These are phyloP conservation scores for Macroramphosus scolopax DNA, from an alignment of 2,797 vertebrate species.

Conservation along the genomic window DNA sequence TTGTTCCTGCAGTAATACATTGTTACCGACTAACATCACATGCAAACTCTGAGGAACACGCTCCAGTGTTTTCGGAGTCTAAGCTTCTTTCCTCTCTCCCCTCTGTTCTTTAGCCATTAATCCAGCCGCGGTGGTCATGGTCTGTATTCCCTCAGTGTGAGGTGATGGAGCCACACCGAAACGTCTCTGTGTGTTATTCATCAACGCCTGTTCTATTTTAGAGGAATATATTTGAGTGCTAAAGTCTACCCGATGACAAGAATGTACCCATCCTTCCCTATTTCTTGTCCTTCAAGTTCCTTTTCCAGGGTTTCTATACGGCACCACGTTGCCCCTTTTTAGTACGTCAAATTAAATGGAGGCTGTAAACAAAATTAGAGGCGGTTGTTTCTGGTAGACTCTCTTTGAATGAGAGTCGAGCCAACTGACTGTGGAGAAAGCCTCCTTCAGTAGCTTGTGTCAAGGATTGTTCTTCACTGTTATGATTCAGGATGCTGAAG, in stretches of 20 bases:
- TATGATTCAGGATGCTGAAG: not conserved
- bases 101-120: slow-evolving; percentile 61
- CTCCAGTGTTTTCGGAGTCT: slow-evolving; percentile 47
- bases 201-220: slow-evolving; percentile 15
- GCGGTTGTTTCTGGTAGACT: not conserved
- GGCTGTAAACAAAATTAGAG: slow-evolving; percentile 11
- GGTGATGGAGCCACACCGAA: slow-evolving; percentile 13
- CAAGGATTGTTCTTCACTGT: too few relatives aligned
- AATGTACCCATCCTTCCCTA: slow-evolving; percentile 15
- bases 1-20: slow-evolving; percentile 24
- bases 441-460: too few relatives aligned
- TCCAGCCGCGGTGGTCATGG: slow-evolving; percentile 41
- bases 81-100: slow-evolving; percentile 48
- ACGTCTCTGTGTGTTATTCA: not conserved
- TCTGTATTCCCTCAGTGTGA: slow-evolving; percentile 35
- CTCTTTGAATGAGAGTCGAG: too few relatives aligned
- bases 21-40: slow-evolving; percentile 19
- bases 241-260: slow-evolving; percentile 14
- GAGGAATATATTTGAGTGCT: slow-evolving; percentile 2
- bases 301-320: slow-evolving; percentile 13
- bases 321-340: slow-evolving; percentile 22
- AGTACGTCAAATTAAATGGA: slow-evolving; percentile 48
- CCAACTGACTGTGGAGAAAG: too few relatives aligned
- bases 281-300: slow-evolving; percentile 30
- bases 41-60: slow-evolving; percentile 40